Percentiles rank a stretch among this genome's conserved stretches.
phyloP scores from a whole-genome alignment of 2,888 invertebrate species.

The Rhorus exstirpatorius region DNA sequence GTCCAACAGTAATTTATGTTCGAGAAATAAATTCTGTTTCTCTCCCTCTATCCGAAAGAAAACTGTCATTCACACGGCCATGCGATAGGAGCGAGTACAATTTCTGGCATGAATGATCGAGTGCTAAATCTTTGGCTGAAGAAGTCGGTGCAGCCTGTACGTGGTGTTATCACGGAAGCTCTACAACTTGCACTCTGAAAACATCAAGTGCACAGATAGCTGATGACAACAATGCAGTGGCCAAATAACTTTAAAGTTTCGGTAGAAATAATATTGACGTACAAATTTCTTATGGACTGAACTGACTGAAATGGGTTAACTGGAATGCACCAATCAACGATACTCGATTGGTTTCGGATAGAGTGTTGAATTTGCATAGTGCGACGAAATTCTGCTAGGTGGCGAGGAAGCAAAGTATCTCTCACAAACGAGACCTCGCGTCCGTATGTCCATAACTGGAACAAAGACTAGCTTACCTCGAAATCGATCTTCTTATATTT shows the following conservation, averaged over 20 bases:
- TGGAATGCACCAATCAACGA: too few species aligned
- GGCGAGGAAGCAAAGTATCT: too few species aligned
- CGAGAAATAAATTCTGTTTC: conserved; percentile 13
- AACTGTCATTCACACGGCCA: conserved; percentile 51
- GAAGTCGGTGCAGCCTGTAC: conserved; percentile 39
- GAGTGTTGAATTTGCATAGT: too few species aligned
- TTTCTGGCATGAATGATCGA: conserved; percentile 56
- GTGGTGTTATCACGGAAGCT: conserved; percentile 20
- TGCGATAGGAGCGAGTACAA: conserved; percentile 19
- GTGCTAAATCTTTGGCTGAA: conserved; percentile 55
- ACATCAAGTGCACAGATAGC: neutral
- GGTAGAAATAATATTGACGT: neutral
- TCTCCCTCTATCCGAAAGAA: neutral
- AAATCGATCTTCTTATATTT: too few species aligned
- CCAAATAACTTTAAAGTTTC: neutral
- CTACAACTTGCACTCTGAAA: conserved; percentile 33
- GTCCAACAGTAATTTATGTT: conserved; percentile 36
- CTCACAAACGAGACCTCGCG: too few species aligned
- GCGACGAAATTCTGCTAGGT: too few species aligned
- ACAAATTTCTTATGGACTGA: too few species aligned
- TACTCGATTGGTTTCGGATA: too few species aligned
- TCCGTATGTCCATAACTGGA: too few species aligned
- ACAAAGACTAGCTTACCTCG: too few species aligned
- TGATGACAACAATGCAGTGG: too few species aligned
- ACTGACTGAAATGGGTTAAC: too few species aligned